A percentile compares a stretch with the other conserved stretches of the same genome.
phyloP scores from a whole-genome alignment of 1,140 invertebrate genomes.

The Drosophila melanica region DNA sequence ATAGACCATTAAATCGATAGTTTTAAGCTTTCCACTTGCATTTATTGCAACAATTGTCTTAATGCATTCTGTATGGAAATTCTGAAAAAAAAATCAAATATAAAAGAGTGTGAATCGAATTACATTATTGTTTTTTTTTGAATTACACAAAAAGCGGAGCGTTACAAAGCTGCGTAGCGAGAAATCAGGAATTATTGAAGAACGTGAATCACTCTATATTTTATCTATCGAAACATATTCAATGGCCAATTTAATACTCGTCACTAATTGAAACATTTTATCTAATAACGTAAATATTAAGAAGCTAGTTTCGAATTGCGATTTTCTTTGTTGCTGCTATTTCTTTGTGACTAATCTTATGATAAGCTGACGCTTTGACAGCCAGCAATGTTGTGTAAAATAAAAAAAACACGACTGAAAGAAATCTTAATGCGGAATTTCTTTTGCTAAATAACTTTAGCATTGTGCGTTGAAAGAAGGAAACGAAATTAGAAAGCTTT shows the following conservation, averaged over 20 bases:
- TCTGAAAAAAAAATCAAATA: background rate
- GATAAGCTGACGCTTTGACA: background rate
- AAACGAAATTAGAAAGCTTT: conserved; percentile 11
- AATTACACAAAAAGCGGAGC: too few species aligned
- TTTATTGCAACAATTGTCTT: background rate
- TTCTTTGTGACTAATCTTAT: background rate
- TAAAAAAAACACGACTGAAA: conserved; percentile 8
- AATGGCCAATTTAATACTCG: background rate
- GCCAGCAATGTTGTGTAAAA: background rate
- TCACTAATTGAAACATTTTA: background rate
- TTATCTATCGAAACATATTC: too few species aligned
- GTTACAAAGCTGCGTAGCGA: too few species aligned
- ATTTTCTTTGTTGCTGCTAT: background rate
- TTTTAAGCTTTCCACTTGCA: conserved; percentile 14
- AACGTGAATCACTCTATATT: too few species aligned
- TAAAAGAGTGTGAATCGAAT: background rate
- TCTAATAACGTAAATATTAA: background rate
- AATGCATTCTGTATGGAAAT: background rate
- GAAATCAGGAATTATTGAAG: too few species aligned
- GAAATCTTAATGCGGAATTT: conserved; percentile 13
- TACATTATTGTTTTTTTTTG: too few species aligned
- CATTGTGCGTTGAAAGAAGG: background rate
- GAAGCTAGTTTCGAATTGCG: background rate
- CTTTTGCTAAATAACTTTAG: background rate
- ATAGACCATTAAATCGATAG: conserved; percentile 39